Percentiles rank a stretch among this genome's conserved stretches.
Evolutionary conservation across 2,113 vertebrate species (phyloP).

Genomic region (Cacatua alba): DNA sequence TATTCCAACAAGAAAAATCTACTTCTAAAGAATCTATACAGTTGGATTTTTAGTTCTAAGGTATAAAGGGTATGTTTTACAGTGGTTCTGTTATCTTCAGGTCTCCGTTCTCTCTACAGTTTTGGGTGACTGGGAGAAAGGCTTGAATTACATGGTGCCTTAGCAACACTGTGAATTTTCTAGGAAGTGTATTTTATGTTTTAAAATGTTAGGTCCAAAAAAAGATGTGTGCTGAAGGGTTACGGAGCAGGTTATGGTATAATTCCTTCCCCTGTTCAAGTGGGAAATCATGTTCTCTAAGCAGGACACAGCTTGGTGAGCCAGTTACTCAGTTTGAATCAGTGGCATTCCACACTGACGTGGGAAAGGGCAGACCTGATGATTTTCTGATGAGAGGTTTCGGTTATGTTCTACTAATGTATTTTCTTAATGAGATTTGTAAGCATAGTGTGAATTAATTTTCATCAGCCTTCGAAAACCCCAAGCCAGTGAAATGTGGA

Average conservation of each 20-base stretch:
- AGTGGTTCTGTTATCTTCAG: slow-evolving; percentile 31
- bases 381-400: background rate
- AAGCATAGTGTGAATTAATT: background rate
- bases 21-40: slow-evolving; percentile 18
- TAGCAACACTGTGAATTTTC: background rate
- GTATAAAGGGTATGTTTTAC: slow-evolving; percentile 22
- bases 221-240: background rate
- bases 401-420: background rate
- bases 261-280: background rate
- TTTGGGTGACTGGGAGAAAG: slow-evolving; percentile 4
- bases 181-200: background rate
- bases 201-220: background rate
- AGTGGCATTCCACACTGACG: background rate
- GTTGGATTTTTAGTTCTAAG: slow-evolving; percentile 38
- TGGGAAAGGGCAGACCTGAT: background rate
- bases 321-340: background rate
- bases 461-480: background rate
- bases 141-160: slow-evolving; percentile 1
- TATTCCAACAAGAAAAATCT: slow-evolving; percentile 8
- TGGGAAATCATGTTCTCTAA: background rate
- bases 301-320: background rate
- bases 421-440: background rate
- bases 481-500: no score
- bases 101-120: slow-evolving; percentile 18
- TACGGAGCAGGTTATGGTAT: background rate